These are phyloP conservation scores for Neodon shergylaensis DNA, from an alignment of 2,113 vertebrate genomes.

Conservation along the genomic window DNA sequence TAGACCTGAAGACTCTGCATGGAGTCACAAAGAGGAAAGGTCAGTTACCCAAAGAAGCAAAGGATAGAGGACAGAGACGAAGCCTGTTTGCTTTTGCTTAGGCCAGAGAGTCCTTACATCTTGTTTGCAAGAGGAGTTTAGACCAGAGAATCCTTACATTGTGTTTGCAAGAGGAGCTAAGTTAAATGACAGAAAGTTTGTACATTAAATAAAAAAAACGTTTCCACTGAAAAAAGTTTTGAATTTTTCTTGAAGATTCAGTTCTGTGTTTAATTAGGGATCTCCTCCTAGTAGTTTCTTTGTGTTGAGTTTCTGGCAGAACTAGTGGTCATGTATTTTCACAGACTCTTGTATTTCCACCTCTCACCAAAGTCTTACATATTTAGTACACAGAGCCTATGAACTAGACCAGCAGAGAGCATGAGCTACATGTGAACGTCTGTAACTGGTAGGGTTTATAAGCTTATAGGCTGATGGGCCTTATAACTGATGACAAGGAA, in stretches of 20 bases:
- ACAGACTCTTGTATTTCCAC: neutral
- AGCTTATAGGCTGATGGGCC: neutral
- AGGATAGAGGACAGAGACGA: neutral
- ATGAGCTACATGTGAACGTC: neutral
- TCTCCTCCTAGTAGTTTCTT: neutral
- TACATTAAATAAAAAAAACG: slow-evolving; percentile 31
- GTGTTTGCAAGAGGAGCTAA: neutral
- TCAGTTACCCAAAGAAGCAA: neutral
- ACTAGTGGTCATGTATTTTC: neutral
- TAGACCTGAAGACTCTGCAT: slow-evolving; percentile 48
- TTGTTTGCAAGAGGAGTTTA: neutral
- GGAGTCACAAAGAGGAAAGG: neutral
- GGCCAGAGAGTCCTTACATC: neutral
- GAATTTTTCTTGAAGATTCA: slow-evolving; percentile 29
- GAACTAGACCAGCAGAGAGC: neutral
- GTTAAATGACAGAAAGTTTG: neutral
- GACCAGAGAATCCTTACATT: neutral
- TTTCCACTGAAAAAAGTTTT: slow-evolving; percentile 3
- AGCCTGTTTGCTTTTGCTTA: slow-evolving; percentile 8
- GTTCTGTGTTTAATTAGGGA: neutral
- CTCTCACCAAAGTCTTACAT: neutral
- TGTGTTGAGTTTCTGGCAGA: neutral
- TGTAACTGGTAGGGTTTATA: neutral
- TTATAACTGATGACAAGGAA: neutral
- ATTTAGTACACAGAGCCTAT: neutral